phyloP scores from a whole-genome alignment of 2,888 invertebrate species.

The Heliconius sara region DNA sequence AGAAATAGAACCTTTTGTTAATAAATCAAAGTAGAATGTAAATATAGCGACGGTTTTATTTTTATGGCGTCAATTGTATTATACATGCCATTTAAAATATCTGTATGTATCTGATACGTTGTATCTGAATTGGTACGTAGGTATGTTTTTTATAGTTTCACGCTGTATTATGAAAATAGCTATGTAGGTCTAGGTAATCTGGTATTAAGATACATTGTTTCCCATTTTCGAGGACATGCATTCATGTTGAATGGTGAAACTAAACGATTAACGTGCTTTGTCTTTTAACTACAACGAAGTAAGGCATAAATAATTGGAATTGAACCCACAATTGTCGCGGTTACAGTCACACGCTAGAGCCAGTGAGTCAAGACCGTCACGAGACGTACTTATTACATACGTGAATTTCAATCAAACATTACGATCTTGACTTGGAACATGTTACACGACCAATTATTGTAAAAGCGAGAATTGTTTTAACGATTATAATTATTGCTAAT shows the following conservation, averaged over 20 bases:
- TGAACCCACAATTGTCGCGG: background rate
- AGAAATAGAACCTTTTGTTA: constrained; percentile 15
- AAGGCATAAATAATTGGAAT: background rate
- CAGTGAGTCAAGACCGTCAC: background rate
- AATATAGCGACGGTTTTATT: background rate
- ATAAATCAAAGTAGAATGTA: constrained; percentile 3
- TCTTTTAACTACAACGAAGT: background rate
- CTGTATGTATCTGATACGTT: background rate
- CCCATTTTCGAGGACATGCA: background rate
- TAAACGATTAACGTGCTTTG: background rate
- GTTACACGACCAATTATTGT: background rate
- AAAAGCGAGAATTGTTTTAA: constrained; percentile 9
- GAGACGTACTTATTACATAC: background rate
- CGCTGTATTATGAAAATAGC: too few relatives aligned
- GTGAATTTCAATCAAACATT: background rate
- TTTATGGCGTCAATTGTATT: background rate
- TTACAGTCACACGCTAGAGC: background rate
- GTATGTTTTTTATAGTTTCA: background rate
- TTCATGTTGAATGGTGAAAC: background rate
- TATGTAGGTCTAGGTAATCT: too few relatives aligned
- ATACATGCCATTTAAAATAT: background rate
- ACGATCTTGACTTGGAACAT: constrained; percentile 2
- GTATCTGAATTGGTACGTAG: too few relatives aligned
- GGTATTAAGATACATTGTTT: background rate
- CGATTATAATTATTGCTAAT: constrained; percentile 10